Evolutionary conservation across 2,888 invertebrate genomes (phyloP).

Genomic region (Scrobipalpa costella): DNA sequence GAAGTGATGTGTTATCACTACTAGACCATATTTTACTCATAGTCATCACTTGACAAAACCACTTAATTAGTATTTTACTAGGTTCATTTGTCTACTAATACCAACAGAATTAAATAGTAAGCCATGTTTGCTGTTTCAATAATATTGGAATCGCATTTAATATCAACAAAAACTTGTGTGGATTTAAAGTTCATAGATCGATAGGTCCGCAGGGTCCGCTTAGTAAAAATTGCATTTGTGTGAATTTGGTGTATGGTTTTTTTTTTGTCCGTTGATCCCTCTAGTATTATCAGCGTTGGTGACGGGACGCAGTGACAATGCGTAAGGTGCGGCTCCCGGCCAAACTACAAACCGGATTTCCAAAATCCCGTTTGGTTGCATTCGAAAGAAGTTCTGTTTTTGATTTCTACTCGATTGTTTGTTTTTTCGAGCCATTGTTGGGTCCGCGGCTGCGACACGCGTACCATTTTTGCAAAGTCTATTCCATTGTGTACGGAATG

Average conservation of each 20-base stretch:
- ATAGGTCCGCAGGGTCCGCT: neutral
- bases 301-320: constrained; percentile 45
- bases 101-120: too few relatives aligned
- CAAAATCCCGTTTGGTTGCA: constrained; percentile 78
- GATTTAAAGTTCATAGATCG: too few relatives aligned
- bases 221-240: constrained; percentile 10
- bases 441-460: constrained; percentile 68
- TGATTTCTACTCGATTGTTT: constrained; percentile 80
- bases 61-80: too few relatives aligned
- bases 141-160: too few relatives aligned
- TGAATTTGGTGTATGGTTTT: constrained; percentile 8
- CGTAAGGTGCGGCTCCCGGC: constrained; percentile 49
- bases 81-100: too few relatives aligned
- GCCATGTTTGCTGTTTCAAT: too few relatives aligned
- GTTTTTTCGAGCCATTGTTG: constrained; percentile 76
- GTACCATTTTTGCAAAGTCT: constrained; percentile 77
- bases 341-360: constrained; percentile 78
- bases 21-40: too few relatives aligned
- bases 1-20: too few relatives aligned
- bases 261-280: constrained; percentile 4
- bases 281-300: constrained; percentile 8
- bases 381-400: constrained; percentile 76
- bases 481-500: constrained; percentile 74
- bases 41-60: too few relatives aligned
- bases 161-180: too few relatives aligned